Evolutionary conservation across 2,797 vertebrate genomes (phyloP), one percentile per base, ranked within the genome.

Genomic region (Gymnothorax reevesii): DNA sequence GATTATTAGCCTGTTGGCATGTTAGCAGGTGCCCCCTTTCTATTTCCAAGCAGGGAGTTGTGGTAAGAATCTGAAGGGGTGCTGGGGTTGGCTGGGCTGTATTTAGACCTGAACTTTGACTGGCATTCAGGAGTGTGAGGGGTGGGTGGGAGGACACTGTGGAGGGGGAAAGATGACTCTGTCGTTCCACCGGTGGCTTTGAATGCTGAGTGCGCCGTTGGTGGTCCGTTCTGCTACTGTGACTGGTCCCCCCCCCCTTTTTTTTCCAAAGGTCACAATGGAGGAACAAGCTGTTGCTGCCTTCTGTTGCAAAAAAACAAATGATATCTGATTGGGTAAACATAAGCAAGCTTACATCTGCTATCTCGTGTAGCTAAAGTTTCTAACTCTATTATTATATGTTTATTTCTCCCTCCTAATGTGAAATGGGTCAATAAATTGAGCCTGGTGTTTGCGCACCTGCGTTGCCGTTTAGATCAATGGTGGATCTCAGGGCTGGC

Each of bases 71-170:
- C 92, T 83, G 87, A 84, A 89, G 89, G 90, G 93, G 91, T 89
- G 90, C 83, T 71, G 89, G 91, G 91, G 93, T 94, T 93, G 89
- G 85, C 88, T 87, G 90, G 90, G 94, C 93, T 89, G 82, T 60
- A 94, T 95, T 94, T 96, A 96, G 95, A 94, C 85, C 87, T 83
- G 89, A 92, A 92, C 89, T 86, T 90, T 94, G 94, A 94, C 92
- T 92, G 93, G 90, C 92, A 91, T 80, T 86, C 86, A 91, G 88
- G 93, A 90, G 91, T 94, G 93, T 86, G 84, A 64, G 57, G 13
- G 82, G 33, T 42, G 33, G 83, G 82, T 82, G 57, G 73, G 75
- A 42, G 17, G 52, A 57, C 25, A 13, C 17, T 9, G 2, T 7
- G 55, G 12, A 10, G 55, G 82, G 27, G 10, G 82, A n/a, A 80